phyloP scores from a whole-genome alignment of 2,888 invertebrate species.

The Meteorus cinctellus region DNA sequence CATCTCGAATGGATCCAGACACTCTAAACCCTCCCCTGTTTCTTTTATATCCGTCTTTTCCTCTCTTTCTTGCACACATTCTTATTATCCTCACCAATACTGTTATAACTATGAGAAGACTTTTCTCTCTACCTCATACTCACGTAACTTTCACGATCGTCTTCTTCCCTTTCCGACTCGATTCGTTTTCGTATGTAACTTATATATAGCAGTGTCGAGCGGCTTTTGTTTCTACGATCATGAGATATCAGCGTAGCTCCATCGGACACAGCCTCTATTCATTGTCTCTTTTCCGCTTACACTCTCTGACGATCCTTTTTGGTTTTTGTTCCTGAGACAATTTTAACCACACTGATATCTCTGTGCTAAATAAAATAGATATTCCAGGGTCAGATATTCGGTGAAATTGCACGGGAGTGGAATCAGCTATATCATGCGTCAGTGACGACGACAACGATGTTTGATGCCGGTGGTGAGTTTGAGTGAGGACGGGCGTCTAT shows the following conservation, averaged over 20 bases:
- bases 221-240: constrained; percentile 48
- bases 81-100: constrained; percentile 45
- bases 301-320: constrained; percentile 17
- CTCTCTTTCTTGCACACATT: constrained; percentile 41
- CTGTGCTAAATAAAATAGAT: constrained; percentile 72
- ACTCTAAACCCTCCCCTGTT: constrained; percentile 48
- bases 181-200: constrained; percentile 27
- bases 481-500: background rate
- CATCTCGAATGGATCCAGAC: constrained; percentile 68
- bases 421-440: constrained; percentile 19
- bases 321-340: constrained; percentile 44
- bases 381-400: constrained; percentile 69
- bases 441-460: constrained; percentile 19
- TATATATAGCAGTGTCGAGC: constrained; percentile 33
- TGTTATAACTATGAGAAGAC: constrained; percentile 37
- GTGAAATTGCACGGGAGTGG: constrained; percentile 66
- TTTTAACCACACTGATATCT: constrained; percentile 62
- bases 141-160: constrained; percentile 38
- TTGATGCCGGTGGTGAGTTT: constrained; percentile 23
- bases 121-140: constrained; percentile 45
- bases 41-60: constrained; percentile 41
- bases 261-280: constrained; percentile 46
- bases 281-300: constrained; percentile 2
- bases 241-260: constrained; percentile 61
- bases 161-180: constrained; percentile 32